Evolutionary conservation across 2,797 vertebrate species (phyloP).

Genomic region (Decapterus maruadsi): DNA sequence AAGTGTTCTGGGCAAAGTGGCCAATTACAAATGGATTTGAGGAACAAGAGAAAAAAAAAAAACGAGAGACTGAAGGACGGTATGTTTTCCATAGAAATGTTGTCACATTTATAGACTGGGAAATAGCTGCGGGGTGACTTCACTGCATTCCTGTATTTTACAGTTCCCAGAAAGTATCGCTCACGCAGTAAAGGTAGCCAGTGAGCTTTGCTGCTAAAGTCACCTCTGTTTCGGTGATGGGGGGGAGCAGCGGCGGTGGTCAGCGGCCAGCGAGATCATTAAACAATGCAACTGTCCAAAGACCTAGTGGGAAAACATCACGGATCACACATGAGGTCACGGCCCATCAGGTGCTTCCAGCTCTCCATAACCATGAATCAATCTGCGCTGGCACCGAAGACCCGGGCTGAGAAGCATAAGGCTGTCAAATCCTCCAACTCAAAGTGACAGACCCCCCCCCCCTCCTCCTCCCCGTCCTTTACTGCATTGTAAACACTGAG

Average conservation of each 20-base stretch:
- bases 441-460: constrained; percentile 52
- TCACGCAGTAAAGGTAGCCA: constrained; percentile 64
- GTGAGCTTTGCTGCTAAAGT: constrained; percentile 62
- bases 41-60: constrained; percentile 30
- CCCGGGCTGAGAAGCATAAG: constrained; percentile 23
- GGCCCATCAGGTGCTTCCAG: constrained; percentile 24
- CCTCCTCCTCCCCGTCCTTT: neutral
- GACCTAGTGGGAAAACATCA: constrained; percentile 47
- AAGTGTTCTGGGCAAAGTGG: constrained; percentile 60
- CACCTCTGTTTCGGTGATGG: constrained; percentile 48
- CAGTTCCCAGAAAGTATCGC: constrained; percentile 73
- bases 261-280: constrained; percentile 57
- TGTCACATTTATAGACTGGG: constrained; percentile 85
- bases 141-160: constrained; percentile 81
- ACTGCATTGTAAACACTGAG: constrained; percentile 65
- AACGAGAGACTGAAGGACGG: constrained; percentile 41
- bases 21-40: constrained; percentile 69
- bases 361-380: constrained; percentile 43
- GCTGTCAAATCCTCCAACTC: constrained; percentile 54
- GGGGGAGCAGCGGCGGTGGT: constrained; percentile 53
- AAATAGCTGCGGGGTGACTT: constrained; percentile 83
- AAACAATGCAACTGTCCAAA: constrained; percentile 55
- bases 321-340: constrained; percentile 40
- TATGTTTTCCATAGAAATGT: constrained; percentile 80
- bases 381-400: constrained; percentile 39